A percentile compares a stretch with the other conserved stretches of the same genome.
Conservation (phyloP, 1,140 invertebrate genomes). For the Temnothorax longispinosus region DNA sequence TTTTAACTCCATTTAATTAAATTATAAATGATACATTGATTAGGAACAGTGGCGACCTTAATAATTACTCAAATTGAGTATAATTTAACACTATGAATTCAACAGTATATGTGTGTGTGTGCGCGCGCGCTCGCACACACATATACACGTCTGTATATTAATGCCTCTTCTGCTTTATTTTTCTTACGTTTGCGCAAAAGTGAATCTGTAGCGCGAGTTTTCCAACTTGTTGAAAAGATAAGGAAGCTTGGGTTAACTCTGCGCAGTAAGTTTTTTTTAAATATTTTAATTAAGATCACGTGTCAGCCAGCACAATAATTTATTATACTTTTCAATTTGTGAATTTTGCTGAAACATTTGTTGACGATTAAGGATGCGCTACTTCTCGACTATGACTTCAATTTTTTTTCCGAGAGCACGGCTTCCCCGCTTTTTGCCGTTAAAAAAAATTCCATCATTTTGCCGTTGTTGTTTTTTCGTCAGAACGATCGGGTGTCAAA, state of each 20-base stretch:
- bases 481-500: slow-evolving; percentile 12
- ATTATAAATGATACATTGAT: too few species aligned
- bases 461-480: neutral
- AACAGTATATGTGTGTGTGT: too few species aligned
- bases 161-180: neutral
- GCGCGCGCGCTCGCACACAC: too few species aligned
- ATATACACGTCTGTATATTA: too few species aligned
- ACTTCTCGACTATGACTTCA: neutral
- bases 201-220: neutral
- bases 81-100: too few species aligned
- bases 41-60: too few species aligned
- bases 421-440: neutral
- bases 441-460: neutral
- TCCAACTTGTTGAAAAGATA: neutral
- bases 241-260: neutral
- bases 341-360: neutral
- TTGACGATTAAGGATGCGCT: neutral
- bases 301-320: neutral
- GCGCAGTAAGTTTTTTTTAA: neutral
- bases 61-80: too few species aligned
- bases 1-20: too few species aligned
- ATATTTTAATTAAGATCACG: neutral
- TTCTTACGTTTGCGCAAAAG: neutral
- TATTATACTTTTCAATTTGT: neutral
- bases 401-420: neutral